phyloP scores from a whole-genome alignment of 2,888 invertebrate genomes.

The Macropis europaea region DNA sequence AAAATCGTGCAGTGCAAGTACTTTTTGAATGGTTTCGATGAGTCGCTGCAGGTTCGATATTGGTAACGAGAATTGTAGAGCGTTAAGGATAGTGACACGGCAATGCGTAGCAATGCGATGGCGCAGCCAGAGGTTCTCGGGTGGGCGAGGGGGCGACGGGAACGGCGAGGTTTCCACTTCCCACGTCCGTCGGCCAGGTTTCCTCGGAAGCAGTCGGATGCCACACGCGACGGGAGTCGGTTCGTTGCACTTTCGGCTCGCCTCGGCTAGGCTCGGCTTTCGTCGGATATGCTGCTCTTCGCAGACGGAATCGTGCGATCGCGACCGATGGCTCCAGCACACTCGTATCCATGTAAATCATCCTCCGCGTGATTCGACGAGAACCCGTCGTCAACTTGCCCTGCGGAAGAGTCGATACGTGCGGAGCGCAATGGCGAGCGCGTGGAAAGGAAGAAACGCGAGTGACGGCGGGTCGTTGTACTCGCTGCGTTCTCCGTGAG shows the following conservation, averaged over 20 bases:
- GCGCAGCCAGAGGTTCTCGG: conserved; percentile 16
- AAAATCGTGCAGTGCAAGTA: no score
- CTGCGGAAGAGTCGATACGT: no score
- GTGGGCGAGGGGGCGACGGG: conserved; percentile 4
- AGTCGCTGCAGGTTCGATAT: conserved; percentile 3
- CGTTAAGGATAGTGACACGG: conserved; percentile 49
- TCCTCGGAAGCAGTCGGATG: conserved; percentile 66
- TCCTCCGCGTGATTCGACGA: neutral
- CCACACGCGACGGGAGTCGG: conserved; percentile 56
- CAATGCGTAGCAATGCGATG: conserved; percentile 37
- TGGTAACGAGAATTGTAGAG: conserved; percentile 18
- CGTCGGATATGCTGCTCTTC: conserved; percentile 33
- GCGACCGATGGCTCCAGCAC: neutral
- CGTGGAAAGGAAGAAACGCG: neutral
- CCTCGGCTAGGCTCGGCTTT: conserved; percentile 49
- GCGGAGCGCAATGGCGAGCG: neutral
- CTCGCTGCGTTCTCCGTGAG: conserved; percentile 22
- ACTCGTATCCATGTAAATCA: neutral
- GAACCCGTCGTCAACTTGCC: no score
- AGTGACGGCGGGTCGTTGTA: conserved; percentile 52
- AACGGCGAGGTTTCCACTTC: conserved; percentile 50
- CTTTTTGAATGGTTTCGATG: no score
- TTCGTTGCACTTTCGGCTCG: conserved; percentile 27
- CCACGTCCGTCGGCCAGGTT: conserved; percentile 55
- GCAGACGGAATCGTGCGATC: neutral